These are phyloP conservation scores for Gobio gobio DNA, from an alignment of 2,113 vertebrate species.

Conservation along the genomic window DNA sequence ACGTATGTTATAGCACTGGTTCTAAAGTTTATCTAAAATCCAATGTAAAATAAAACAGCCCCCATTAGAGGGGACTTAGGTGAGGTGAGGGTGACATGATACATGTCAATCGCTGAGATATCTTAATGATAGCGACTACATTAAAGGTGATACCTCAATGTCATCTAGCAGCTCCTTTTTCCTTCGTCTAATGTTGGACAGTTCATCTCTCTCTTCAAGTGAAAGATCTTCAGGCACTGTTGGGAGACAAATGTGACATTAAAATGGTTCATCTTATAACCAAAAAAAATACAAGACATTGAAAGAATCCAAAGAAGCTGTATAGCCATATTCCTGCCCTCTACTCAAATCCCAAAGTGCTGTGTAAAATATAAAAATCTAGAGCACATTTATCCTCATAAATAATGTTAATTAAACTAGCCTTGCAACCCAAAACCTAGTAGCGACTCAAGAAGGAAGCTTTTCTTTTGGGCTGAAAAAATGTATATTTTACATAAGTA, in stretches of 20 bases:
- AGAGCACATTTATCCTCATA: not conserved
- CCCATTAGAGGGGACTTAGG: not conserved
- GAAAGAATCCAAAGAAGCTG: not conserved
- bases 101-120: not conserved
- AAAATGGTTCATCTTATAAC: not conserved
- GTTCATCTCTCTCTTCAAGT: constrained; percentile 91
- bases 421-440: not conserved
- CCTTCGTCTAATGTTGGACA: constrained; percentile 92
- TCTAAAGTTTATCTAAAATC: not conserved
- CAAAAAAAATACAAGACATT: not conserved
- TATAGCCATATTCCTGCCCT: not conserved
- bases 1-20: not conserved
- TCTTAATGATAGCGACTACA: not conserved
- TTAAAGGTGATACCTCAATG: constrained; percentile 84
- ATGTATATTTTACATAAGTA: not conserved
- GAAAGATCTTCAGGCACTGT: constrained; percentile 95
- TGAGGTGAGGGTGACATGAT: no score
- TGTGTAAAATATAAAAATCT: not conserved
- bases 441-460: not conserved
- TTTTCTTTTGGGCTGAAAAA: not conserved
- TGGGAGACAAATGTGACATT: constrained; percentile 56
- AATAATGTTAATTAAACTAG: not conserved
- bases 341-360: constrained; percentile 1
- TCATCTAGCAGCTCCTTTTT: constrained; percentile 97
- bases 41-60: not conserved